These are phyloP conservation scores for Carduelis carduelis DNA, from an alignment of 2,797 vertebrate species.

Conservation along the genomic window DNA sequence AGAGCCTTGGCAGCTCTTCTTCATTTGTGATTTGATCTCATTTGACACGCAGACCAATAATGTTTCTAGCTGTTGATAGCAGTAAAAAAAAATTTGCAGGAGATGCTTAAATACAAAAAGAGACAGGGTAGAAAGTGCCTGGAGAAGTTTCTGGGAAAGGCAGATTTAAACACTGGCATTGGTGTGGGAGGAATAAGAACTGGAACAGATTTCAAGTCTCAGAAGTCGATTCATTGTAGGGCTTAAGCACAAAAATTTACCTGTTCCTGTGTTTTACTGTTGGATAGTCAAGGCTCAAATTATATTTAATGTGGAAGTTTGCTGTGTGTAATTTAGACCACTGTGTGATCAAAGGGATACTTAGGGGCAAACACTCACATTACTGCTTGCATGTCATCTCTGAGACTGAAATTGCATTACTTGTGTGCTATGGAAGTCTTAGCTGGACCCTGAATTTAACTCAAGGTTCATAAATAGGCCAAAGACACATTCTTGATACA, in stretches of 20 bases:
- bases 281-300: background rate
- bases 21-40: background rate
- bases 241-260: background rate
- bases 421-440: background rate
- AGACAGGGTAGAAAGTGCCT: background rate
- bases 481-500: background rate
- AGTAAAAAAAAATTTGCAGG: background rate
- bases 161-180: background rate
- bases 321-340: background rate
- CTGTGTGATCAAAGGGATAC: background rate
- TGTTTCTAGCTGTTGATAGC: background rate
- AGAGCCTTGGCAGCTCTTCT: background rate
- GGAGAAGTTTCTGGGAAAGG: background rate
- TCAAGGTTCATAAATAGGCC: background rate
- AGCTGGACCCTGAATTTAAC: background rate
- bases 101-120: background rate
- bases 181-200: background rate
- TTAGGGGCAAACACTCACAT: background rate
- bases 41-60: background rate
- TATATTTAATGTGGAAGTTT: background rate
- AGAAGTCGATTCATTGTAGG: background rate
- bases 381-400: background rate
- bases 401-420: background rate
- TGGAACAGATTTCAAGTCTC: background rate
- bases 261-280: background rate